These are phyloP conservation scores for Lasioglossum baleicum DNA, from an alignment of 1,140 invertebrate genomes.

Conservation along the genomic window DNA sequence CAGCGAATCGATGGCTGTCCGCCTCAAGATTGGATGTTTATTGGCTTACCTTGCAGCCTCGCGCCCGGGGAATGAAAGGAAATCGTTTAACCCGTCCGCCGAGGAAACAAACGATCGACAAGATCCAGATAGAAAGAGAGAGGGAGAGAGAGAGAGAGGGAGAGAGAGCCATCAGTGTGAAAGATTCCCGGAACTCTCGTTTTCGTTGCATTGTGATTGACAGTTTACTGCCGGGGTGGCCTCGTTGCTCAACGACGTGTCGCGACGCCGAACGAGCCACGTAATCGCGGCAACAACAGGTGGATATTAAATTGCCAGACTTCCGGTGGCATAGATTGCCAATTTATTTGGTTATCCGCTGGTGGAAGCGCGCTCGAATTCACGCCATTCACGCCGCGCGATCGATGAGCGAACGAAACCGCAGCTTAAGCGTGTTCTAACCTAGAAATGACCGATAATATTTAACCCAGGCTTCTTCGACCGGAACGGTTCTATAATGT, in stretches of 20 bases:
- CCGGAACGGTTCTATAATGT: too few species aligned
- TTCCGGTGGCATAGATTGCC: slow-evolving; percentile 34
- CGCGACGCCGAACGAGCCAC: slow-evolving; percentile 18
- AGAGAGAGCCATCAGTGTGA: background rate
- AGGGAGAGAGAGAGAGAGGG: too few species aligned
- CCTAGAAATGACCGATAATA: too few species aligned
- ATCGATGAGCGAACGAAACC: background rate
- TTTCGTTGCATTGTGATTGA: background rate
- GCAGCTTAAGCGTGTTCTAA: background rate
- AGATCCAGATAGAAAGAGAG: background rate
- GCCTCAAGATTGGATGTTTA: slow-evolving; percentile 33
- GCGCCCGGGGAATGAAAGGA: background rate
- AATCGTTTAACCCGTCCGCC: background rate
- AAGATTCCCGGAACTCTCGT: background rate
- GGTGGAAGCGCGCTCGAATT: background rate
- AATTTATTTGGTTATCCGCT: slow-evolving; percentile 34
- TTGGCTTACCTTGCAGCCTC: slow-evolving; percentile 17
- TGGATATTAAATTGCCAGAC: slow-evolving; percentile 51
- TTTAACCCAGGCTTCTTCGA: too few species aligned
- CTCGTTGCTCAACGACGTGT: slow-evolving; percentile 41
- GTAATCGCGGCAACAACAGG: slow-evolving; percentile 55
- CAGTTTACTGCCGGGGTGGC: background rate
- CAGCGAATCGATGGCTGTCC: slow-evolving; percentile 11
- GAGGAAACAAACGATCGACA: background rate
- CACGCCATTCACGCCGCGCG: background rate